Percentiles rank a stretch among this genome's conserved stretches.
These are phyloP conservation scores for Porphyrio hochstetteri DNA, from an alignment of 2,113 vertebrate genomes.

Conservation along the genomic window DNA sequence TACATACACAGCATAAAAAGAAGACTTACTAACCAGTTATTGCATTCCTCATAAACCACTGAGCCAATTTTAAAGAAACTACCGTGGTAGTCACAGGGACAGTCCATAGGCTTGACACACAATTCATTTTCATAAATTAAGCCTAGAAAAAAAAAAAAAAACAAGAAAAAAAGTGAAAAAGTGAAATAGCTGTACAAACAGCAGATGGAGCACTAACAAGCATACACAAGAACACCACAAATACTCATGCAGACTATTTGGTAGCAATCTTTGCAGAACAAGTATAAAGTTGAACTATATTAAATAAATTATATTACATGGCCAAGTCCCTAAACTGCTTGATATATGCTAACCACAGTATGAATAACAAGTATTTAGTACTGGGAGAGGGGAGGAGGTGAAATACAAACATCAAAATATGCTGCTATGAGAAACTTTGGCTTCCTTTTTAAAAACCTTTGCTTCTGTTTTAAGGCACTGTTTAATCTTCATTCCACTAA, in stretches of 20 bases:
- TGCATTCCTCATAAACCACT: conserved; percentile 90
- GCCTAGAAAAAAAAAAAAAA: conserved; percentile 73
- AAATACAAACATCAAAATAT: background rate
- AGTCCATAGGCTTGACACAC: conserved; percentile 87
- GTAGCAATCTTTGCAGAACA: background rate
- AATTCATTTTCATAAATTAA: conserved; percentile 86
- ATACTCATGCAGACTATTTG: no score
- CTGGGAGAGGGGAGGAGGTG: fast-evolving
- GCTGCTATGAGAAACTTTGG: background rate
- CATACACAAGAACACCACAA: background rate
- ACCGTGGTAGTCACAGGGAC: conserved; percentile 92
- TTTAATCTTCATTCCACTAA: background rate
- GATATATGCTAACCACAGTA: background rate
- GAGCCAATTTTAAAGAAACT: conserved; percentile 82
- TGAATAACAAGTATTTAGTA: background rate
- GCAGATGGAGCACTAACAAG: background rate
- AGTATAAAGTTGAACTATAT: background rate
- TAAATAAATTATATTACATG: background rate
- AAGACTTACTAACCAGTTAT: conserved; percentile 83
- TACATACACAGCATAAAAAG: background rate
- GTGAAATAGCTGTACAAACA: background rate
- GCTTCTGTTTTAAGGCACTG: background rate
- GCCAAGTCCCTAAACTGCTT: background rate
- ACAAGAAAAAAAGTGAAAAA: background rate
- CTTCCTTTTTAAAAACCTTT: background rate